Conservation (phyloP, 2,888 invertebrate genomes). For the Octonoba sinensis region DNA sequence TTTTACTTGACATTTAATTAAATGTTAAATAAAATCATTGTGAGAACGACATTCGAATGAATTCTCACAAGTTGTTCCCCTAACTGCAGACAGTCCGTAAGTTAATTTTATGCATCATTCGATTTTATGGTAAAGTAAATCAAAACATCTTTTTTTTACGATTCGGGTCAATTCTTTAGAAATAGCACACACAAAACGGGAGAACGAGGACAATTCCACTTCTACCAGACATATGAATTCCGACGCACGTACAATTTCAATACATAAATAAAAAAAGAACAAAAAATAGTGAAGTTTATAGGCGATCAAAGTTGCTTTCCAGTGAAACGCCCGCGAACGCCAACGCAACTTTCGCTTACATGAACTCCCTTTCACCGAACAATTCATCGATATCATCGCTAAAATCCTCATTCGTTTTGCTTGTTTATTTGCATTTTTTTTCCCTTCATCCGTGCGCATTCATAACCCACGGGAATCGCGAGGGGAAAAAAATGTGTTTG, state of each 20-base stretch:
- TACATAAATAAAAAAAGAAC: not conserved
- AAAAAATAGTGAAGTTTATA: not conserved
- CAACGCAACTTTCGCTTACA: slow-evolving; percentile 20
- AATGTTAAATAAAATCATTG: no score
- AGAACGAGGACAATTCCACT: no score
- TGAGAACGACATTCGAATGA: no score
- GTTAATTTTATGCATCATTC: no score
- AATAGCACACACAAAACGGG: no score
- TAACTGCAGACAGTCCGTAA: no score
- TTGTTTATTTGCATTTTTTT: slow-evolving; percentile 15
- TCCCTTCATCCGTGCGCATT: slow-evolving; percentile 15
- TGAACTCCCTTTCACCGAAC: slow-evolving; percentile 41
- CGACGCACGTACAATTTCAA: not conserved
- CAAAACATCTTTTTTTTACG: no score
- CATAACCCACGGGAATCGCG: slow-evolving; percentile 46
- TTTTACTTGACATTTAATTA: no score
- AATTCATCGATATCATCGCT: slow-evolving; percentile 53
- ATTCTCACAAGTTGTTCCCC: no score
- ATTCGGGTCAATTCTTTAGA: no score
- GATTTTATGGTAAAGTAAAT: no score
- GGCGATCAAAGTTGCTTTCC: slow-evolving; percentile 4
- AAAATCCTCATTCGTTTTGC: not conserved
- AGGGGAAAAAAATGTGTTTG: slow-evolving; percentile 45
- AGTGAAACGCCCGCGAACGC: slow-evolving; percentile 25
- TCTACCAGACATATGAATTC: no score